Evolutionary conservation across 2,113 vertebrate genomes (phyloP).

Genomic region (Vidua chalybeata): DNA sequence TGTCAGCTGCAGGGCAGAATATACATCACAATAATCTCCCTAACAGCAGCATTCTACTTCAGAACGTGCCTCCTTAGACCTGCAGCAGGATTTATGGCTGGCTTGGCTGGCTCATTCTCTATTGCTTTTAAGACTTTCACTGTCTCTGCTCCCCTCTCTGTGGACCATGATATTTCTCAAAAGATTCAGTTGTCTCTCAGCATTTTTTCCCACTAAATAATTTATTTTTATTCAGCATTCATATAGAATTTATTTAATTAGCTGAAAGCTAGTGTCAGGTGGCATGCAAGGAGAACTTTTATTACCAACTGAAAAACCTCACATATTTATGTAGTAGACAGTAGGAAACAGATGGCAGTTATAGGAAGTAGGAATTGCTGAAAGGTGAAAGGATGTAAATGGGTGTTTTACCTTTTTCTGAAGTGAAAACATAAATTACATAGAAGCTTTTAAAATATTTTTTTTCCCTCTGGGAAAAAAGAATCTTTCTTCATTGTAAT

Average conservation of each 20-base stretch:
- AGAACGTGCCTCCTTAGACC: neutral
- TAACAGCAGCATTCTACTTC: neutral
- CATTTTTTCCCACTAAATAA: neutral
- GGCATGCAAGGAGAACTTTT: neutral
- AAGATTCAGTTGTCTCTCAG: neutral
- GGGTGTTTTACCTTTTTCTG: neutral
- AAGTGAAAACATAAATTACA: neutral
- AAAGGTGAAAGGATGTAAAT: neutral
- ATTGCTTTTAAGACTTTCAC: neutral
- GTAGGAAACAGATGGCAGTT: neutral
- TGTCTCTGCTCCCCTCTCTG: neutral
- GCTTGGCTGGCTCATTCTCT: neutral
- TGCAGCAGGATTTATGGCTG: neutral
- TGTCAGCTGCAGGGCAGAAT: neutral
- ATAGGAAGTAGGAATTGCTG: neutral
- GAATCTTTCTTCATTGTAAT: neutral
- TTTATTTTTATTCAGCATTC: neutral
- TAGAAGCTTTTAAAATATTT: neutral
- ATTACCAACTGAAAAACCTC: neutral
- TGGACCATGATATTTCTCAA: neutral
- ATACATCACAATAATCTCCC: neutral
- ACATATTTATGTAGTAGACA: neutral
- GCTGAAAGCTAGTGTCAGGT: neutral
- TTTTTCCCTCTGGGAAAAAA: neutral
- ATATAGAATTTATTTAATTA: constrained; percentile 19